Conservation (phyloP, 2,113 vertebrate species). For the Xiphophorus maculatus region DNA sequence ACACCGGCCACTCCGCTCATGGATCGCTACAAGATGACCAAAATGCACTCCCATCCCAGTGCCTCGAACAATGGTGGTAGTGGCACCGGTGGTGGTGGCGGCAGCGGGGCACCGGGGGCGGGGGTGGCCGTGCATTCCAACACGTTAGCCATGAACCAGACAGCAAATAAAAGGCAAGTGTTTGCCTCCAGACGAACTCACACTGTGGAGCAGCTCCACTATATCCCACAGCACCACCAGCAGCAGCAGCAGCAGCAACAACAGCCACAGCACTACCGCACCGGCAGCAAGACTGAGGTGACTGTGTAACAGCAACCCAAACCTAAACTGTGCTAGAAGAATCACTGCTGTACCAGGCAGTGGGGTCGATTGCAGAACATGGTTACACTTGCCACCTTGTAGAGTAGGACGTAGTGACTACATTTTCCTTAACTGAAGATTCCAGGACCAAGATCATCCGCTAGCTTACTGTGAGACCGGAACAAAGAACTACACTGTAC, state of each 20-base stretch:
- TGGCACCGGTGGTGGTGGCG: neutral
- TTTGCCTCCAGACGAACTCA: constrained; percentile 97
- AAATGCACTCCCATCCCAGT: constrained; percentile 99
- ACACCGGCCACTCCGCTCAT: constrained; percentile 94
- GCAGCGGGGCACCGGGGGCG: constrained; percentile 6
- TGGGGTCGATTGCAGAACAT: neutral
- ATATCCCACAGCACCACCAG: constrained; percentile 87
- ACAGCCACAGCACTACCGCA: constrained; percentile 94
- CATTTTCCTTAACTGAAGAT: constrained; percentile 55
- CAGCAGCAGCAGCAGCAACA: constrained; percentile 80
- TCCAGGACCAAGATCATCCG: constrained; percentile 61
- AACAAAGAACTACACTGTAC: constrained; percentile 66
- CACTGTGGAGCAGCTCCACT: constrained; percentile 97
- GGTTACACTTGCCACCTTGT: constrained; percentile 41
- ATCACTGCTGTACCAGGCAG: constrained; percentile 10
- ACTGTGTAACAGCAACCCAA: constrained; percentile 86
- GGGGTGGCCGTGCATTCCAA: constrained; percentile 80
- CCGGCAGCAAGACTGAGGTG: constrained; percentile 99
- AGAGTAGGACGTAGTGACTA: constrained; percentile 43
- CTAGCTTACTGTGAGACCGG: constrained; percentile 65
- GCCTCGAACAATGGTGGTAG: constrained; percentile 88
- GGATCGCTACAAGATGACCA: constrained; percentile 98
- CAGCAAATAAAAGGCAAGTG: constrained; percentile 92
- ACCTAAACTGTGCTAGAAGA: constrained; percentile 26
- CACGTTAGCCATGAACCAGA: constrained; percentile 92